Evolutionary conservation across 2,888 invertebrate species (phyloP).

Genomic region (Lasioglossum leucozonium): DNA sequence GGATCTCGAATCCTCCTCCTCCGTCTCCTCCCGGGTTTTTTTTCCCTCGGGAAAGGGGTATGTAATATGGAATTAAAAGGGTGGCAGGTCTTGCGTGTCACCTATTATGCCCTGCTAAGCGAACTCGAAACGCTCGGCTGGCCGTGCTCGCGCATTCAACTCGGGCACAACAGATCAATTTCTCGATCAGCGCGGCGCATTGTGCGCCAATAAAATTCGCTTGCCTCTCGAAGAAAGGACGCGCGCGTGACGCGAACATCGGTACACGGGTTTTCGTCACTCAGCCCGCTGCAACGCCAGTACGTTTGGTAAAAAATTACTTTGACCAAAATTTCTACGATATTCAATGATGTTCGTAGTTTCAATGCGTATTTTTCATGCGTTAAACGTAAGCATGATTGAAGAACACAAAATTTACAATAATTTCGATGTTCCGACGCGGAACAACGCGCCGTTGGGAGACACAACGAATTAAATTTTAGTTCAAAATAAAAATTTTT

Average conservation of each 20-base stretch:
- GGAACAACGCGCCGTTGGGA: no score
- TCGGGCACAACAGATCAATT: slow-evolving; percentile 38
- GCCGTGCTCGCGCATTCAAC: slow-evolving; percentile 38
- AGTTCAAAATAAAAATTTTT: no score
- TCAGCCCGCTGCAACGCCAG: no score
- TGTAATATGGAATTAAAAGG: slow-evolving; percentile 70
- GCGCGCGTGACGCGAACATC: background rate
- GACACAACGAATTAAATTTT: no score
- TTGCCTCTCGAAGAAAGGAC: slow-evolving; percentile 38
- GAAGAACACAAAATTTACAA: no score
- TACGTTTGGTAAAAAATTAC: no score
- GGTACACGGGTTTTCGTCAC: background rate
- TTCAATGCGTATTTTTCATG: no score
- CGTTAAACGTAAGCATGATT: no score
- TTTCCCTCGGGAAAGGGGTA: slow-evolving; percentile 46
- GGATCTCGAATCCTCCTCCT: slow-evolving; percentile 55
- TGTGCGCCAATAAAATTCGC: slow-evolving; percentile 41
- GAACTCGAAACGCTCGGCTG: slow-evolving; percentile 42
- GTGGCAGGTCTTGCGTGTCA: slow-evolving; percentile 62
- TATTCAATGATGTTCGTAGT: no score
- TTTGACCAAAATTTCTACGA: no score
- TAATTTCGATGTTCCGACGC: no score
- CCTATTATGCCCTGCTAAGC: slow-evolving; percentile 45
- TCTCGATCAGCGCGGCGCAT: slow-evolving; percentile 36
- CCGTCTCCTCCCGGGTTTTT: background rate